phyloP scores from a whole-genome alignment of 1,140 invertebrate genomes.

The Caenorhabditis tropicalis region DNA sequence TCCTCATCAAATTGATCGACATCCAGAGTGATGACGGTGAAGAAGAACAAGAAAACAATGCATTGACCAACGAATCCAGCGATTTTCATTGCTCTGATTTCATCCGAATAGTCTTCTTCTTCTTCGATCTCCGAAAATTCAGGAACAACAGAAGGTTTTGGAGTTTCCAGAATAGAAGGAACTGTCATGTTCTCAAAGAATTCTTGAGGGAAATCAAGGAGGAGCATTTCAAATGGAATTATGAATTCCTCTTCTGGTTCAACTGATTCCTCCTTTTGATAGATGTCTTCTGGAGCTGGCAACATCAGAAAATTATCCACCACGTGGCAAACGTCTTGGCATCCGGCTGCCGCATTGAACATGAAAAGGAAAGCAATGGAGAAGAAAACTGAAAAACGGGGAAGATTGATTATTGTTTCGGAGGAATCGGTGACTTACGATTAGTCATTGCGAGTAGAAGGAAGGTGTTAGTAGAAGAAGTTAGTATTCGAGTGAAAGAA shows the following conservation, averaged over 20 bases:
- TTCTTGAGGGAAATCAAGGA: neutral
- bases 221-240: neutral
- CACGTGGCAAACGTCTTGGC: neutral
- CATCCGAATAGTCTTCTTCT: neutral
- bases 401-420: neutral
- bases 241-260: neutral
- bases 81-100: neutral
- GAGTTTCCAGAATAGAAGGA: neutral
- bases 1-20: neutral
- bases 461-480: conserved; percentile 3
- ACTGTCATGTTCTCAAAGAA: neutral
- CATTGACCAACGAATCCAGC: conserved; percentile 8
- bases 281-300: conserved; percentile 5
- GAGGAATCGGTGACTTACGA: neutral
- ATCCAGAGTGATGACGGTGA: neutral
- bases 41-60: conserved; percentile 18
- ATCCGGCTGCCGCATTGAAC: neutral
- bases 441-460: neutral
- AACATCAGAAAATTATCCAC: neutral
- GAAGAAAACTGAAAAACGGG: neutral
- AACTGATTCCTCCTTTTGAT: neutral
- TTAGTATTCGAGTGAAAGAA: neutral
- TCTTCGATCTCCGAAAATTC: neutral
- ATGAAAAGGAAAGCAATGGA: neutral
- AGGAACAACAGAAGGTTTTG: neutral